phyloP scores from a whole-genome alignment of 35 echinoderm and acorn worm genomes.

The Acanthaster planci region DNA sequence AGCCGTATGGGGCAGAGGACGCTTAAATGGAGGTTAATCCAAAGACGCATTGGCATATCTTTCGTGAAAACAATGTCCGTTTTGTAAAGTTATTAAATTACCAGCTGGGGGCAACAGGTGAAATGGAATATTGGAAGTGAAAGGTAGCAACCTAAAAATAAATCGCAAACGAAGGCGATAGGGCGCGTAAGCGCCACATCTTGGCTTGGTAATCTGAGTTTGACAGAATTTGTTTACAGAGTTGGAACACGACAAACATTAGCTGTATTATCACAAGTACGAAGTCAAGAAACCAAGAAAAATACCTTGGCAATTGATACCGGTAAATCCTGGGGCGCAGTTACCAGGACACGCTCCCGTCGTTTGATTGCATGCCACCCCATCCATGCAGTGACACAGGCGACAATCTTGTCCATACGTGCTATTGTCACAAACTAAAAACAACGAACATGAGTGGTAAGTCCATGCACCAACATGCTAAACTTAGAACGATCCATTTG shows the following conservation, averaged over 20 bases:
- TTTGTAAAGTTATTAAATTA: too few species aligned
- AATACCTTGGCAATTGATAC: conserved; percentile 31
- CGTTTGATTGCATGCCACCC: neutral
- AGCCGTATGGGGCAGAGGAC: too few species aligned
- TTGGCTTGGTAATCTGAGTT: too few species aligned
- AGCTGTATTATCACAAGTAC: neutral
- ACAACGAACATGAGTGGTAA: neutral
- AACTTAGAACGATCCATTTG: neutral
- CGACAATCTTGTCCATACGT: neutral
- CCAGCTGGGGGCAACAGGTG: too few species aligned
- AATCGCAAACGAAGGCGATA: too few species aligned
- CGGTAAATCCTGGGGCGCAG: neutral
- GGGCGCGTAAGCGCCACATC: too few species aligned
- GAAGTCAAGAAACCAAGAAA: neutral
- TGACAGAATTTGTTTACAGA: neutral
- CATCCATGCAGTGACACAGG: conserved; percentile 43
- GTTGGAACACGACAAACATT: neutral
- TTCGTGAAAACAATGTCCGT: too few species aligned
- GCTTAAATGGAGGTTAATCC: too few species aligned
- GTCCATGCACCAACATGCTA: neutral
- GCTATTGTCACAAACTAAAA: neutral
- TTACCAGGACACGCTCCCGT: conserved; percentile 16
- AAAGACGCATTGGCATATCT: too few species aligned
- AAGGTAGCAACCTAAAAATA: too few species aligned
- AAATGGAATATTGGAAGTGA: too few species aligned